A percentile compares a stretch with the other conserved stretches of the same genome.
Conservation (phyloP, 2,888 invertebrate species). For the Apodemia hepburni region DNA sequence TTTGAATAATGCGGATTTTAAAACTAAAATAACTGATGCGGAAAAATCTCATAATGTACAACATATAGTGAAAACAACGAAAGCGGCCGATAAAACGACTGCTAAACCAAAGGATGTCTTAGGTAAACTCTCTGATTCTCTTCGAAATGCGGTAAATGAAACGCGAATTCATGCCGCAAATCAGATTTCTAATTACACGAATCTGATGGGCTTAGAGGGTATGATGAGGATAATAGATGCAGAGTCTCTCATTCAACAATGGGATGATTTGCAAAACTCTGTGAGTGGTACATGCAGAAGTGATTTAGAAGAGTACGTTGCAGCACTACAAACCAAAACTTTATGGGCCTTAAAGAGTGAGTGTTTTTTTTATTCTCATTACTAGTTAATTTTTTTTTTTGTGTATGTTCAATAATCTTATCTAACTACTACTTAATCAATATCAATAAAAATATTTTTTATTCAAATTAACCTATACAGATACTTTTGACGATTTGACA, state of each 20-base stretch:
- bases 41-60: slow-evolving; percentile 72
- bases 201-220: slow-evolving; percentile 62
- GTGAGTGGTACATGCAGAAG: slow-evolving; percentile 74
- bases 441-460: too few species aligned
- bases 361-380: slow-evolving; percentile 43
- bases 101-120: slow-evolving; percentile 51
- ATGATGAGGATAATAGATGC: slow-evolving; percentile 80
- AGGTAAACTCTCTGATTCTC: slow-evolving; percentile 54
- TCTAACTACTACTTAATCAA: too few species aligned
- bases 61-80: slow-evolving; percentile 61
- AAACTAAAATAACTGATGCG: slow-evolving; percentile 48
- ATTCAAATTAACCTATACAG: too few species aligned
- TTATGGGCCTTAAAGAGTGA: slow-evolving; percentile 88
- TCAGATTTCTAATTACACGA: slow-evolving; percentile 35
- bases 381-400: background rate
- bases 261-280: slow-evolving; percentile 67
- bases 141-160: slow-evolving; percentile 59
- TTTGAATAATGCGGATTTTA: slow-evolving; percentile 47
- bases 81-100: slow-evolving; percentile 10
- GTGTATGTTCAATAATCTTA: too few species aligned
- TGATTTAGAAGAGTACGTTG: slow-evolving; percentile 81
- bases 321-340: slow-evolving; percentile 76
- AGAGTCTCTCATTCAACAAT: slow-evolving; percentile 77
- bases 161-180: slow-evolving; percentile 45
- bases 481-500: too few species aligned